Conservation (phyloP, 2,888 invertebrate species). For the Stictocephala bisonia region DNA sequence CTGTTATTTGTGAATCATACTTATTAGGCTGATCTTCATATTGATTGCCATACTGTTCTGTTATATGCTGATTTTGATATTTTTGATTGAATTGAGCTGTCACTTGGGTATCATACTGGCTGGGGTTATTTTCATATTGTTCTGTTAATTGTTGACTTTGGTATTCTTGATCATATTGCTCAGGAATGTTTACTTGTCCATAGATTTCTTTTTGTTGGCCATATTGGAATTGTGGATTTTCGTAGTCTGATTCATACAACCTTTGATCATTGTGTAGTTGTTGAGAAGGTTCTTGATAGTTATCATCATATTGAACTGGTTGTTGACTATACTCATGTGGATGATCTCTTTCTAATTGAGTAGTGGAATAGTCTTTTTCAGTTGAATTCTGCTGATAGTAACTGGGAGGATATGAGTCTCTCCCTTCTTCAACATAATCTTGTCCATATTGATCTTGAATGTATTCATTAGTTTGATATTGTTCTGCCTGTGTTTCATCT, state of each 20-base stretch:
- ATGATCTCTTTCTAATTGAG: slow-evolving; percentile 19
- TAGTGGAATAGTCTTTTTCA: neutral
- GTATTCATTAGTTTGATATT: slow-evolving; percentile 20
- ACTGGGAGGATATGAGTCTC: neutral
- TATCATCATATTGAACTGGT: slow-evolving; percentile 5
- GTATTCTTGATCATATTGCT: too few species aligned
- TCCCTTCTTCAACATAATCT: neutral
- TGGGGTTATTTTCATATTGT: too few species aligned
- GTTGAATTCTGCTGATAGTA: neutral
- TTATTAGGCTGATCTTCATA: too few species aligned
- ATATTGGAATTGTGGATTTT: too few species aligned
- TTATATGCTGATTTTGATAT: too few species aligned
- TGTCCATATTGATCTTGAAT: slow-evolving; percentile 1
- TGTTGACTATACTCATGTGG: slow-evolving; percentile 2
- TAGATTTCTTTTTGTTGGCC: neutral
- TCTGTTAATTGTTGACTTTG: too few species aligned
- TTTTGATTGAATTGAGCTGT: too few species aligned
- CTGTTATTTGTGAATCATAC: too few species aligned
- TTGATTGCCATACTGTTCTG: too few species aligned
- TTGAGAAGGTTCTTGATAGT: slow-evolving; percentile 1
- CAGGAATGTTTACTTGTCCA: too few species aligned
- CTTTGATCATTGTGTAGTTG: neutral
- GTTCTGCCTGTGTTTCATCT: neutral
- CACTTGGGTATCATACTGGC: too few species aligned
- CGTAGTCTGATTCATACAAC: slow-evolving; percentile 6